A percentile compares a stretch with the other conserved stretches of the same genome.
Conservation (phyloP, 2,888 invertebrate species). For the Heliconius ismenius region DNA sequence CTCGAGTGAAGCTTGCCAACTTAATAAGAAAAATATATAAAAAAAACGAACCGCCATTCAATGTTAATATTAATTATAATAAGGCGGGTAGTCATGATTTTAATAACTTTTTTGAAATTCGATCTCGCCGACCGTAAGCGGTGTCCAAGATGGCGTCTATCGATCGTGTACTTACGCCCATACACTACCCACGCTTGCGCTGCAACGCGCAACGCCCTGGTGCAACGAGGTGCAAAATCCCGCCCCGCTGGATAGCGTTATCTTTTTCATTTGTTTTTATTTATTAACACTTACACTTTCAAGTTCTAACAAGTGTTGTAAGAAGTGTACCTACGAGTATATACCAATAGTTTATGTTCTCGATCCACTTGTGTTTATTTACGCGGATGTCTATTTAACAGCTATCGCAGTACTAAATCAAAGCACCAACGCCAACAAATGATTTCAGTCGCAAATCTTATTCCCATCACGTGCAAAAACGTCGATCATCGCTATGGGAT, state of each 20-base stretch:
- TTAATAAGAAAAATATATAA: not conserved
- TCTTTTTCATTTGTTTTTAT: constrained; percentile 29
- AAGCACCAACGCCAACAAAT: constrained; percentile 52
- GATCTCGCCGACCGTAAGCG: constrained; percentile 53
- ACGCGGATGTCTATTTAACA: constrained; percentile 35
- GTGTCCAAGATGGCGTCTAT: constrained; percentile 77
- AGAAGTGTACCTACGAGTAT: not conserved
- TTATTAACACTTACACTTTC: constrained; percentile 21
- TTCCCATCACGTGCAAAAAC: constrained; percentile 54
- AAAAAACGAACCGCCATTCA: not conserved
- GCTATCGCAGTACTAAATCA: constrained; percentile 44
- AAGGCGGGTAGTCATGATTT: constrained; percentile 21
- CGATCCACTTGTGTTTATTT: constrained; percentile 9
- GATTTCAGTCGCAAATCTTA: constrained; percentile 58
- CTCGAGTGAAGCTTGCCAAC: not conserved
- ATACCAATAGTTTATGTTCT: constrained; percentile 3
- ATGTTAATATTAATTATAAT: constrained; percentile 21
- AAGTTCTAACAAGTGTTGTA: constrained; percentile 5
- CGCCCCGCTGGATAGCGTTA: constrained; percentile 42
- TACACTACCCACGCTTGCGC: constrained; percentile 73
- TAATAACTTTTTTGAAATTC: constrained; percentile 42
- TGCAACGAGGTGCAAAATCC: constrained; percentile 46
- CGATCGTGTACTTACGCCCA: constrained; percentile 73
- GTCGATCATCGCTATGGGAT: constrained; percentile 49
- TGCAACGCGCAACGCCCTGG: constrained; percentile 72